Evolutionary conservation across 2,797 vertebrate species (phyloP).

Genomic region (Lepus oiostolus): DNA sequence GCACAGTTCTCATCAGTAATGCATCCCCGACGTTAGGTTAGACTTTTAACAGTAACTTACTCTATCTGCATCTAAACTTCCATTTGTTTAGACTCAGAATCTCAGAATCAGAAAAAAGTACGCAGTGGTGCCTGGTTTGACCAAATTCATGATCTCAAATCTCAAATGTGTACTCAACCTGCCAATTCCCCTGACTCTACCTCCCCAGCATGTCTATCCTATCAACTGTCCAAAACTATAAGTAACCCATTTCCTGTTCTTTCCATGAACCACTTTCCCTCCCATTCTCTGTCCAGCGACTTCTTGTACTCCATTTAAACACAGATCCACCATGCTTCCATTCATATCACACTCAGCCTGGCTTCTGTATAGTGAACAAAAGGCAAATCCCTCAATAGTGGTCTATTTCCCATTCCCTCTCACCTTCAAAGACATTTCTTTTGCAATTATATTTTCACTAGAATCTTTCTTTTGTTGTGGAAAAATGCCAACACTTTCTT

Average conservation of each 20-base stretch:
- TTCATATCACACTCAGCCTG: not conserved
- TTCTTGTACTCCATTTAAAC: constrained; percentile 1
- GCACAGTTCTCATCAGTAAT: not conserved
- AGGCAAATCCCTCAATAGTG: not conserved
- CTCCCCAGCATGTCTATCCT: not conserved
- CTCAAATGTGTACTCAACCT: not conserved
- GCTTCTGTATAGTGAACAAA: not conserved
- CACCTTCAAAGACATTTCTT: constrained; percentile 12
- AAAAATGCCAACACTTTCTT: not conserved
- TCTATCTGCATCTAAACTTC: constrained; percentile 1
- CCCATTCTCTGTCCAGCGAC: not conserved
- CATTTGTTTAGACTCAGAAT: not conserved
- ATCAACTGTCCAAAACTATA: not conserved
- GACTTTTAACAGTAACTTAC: not conserved
- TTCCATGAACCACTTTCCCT: not conserved
- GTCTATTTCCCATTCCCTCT: not conserved
- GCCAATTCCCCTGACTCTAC: not conserved
- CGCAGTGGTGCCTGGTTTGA: not conserved
- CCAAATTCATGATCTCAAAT: not conserved
- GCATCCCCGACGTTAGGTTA: not conserved
- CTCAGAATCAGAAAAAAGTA: constrained; percentile 23
- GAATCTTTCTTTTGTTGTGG: not conserved
- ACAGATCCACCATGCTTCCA: not conserved
- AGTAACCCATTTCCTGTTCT: not conserved
- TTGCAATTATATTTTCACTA: constrained; percentile 3